These are phyloP conservation scores for Gasterosteus nipponicus DNA, from an alignment of 2,113 vertebrate genomes.

Conservation along the genomic window DNA sequence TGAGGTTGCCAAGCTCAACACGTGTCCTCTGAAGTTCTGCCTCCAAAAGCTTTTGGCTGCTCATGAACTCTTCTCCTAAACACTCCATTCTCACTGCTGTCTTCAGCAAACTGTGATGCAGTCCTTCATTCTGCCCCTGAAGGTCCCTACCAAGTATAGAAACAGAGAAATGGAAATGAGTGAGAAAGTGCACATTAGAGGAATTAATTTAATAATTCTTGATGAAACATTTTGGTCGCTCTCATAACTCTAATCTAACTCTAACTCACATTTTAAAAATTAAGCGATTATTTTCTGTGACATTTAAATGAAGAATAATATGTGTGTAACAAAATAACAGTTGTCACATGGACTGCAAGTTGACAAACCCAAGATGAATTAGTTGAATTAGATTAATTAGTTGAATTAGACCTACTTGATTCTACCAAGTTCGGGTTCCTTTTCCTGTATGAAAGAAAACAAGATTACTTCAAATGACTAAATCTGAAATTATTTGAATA, in stretches of 20 bases:
- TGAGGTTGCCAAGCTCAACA: constrained; percentile 73
- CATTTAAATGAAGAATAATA: background rate
- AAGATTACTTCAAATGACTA: background rate
- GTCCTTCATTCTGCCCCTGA: constrained; percentile 76
- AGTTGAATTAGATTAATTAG: constrained; percentile 21
- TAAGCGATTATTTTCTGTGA: background rate
- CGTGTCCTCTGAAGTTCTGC: constrained; percentile 78
- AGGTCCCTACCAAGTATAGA: constrained; percentile 57
- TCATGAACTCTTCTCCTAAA: constrained; percentile 79
- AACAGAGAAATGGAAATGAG: background rate
- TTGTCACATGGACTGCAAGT: background rate
- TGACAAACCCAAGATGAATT: background rate
- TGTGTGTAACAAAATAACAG: background rate
- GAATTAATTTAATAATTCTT: background rate
- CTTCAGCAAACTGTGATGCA: constrained; percentile 73
- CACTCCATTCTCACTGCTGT: constrained; percentile 77
- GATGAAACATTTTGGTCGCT: background rate
- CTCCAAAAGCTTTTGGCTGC: constrained; percentile 78
- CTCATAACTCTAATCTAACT: no score
- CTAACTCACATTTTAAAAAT: background rate
- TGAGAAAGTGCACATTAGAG: background rate
- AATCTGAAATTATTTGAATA: constrained; percentile 7
- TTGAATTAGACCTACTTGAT: constrained; percentile 74
- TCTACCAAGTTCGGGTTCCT: constrained; percentile 58
- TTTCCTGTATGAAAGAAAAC: constrained; percentile 64